Conservation (phyloP, 2,797 vertebrate species). For the Erpetoichthys calabaricus region DNA sequence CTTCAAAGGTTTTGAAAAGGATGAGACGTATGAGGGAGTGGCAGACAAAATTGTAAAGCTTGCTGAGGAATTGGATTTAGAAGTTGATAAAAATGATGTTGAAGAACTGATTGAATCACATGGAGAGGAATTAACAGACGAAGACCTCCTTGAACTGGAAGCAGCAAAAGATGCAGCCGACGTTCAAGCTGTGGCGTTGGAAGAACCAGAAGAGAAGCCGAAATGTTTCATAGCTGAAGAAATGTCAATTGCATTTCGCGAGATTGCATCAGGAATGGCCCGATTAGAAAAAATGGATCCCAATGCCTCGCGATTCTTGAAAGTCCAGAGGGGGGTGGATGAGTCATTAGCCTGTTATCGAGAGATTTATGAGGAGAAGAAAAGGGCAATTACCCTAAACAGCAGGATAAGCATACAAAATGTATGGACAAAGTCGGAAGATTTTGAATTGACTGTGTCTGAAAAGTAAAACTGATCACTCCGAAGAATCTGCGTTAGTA, state of each 20-base stretch:
- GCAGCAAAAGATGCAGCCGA: not conserved
- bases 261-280: constrained; percentile 5
- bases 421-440: too few species aligned
- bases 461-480: too few species aligned
- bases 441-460: too few species aligned
- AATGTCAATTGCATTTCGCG: constrained; percentile 6
- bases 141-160: constrained; percentile 4
- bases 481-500: too few species aligned
- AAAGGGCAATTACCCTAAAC: constrained; percentile 1
- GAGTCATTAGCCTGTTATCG: constrained; percentile 9
- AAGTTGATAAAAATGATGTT: constrained; percentile 7
- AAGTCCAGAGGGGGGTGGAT: constrained; percentile 6
- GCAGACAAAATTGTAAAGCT: not conserved
- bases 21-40: constrained; percentile 2
- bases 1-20: constrained; percentile 2
- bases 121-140: constrained; percentile 10
- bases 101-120: constrained; percentile 10
- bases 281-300: constrained; percentile 9
- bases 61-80: constrained; percentile 5
- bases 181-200: not conserved
- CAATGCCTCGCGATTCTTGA: constrained; percentile 9
- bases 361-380: constrained; percentile 9
- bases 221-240: constrained; percentile 3
- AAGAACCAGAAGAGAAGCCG: not conserved
- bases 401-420: too few species aligned